Percentiles rank a stretch among this genome's conserved stretches.
These are phyloP conservation scores for Probosciger aterrimus DNA, from an alignment of 2,113 vertebrate genomes.

Conservation along the genomic window DNA sequence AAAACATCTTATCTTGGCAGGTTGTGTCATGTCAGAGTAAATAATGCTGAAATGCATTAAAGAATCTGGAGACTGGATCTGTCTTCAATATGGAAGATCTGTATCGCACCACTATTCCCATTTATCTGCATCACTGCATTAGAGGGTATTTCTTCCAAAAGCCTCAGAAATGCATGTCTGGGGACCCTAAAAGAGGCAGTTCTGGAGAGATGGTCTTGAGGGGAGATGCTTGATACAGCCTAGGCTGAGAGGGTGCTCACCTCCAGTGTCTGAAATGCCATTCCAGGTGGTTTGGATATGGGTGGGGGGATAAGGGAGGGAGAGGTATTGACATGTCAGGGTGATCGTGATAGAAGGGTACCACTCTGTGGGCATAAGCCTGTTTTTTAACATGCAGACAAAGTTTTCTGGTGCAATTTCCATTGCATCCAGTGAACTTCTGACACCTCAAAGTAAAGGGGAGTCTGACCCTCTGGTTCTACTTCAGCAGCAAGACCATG, in stretches of 20 bases:
- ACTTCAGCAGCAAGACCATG: not conserved
- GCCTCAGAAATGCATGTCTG: not conserved
- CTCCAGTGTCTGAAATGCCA: not conserved
- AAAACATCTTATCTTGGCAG: slow-evolving; percentile 20
- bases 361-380: not conserved
- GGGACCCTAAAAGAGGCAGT: not conserved
- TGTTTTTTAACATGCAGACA: not conserved
- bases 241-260: not conserved
- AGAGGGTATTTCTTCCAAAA: not conserved
- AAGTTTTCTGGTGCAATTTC: not conserved
- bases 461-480: not conserved
- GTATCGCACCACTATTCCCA: not conserved
- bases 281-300: not conserved
- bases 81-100: not conserved
- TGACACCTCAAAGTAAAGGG: not conserved
- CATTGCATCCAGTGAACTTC: not conserved
- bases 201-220: not conserved
- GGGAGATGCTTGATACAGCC: not conserved
- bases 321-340: not conserved
- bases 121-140: not conserved
- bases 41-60: slow-evolving; percentile 7
- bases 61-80: not conserved
- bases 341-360: accelerated
- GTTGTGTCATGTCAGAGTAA: slow-evolving; percentile 31
- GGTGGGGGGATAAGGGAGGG: accelerated